Evolutionary conservation across 2,113 vertebrate species (phyloP).

Genomic region (Ellobius talpinus): DNA sequence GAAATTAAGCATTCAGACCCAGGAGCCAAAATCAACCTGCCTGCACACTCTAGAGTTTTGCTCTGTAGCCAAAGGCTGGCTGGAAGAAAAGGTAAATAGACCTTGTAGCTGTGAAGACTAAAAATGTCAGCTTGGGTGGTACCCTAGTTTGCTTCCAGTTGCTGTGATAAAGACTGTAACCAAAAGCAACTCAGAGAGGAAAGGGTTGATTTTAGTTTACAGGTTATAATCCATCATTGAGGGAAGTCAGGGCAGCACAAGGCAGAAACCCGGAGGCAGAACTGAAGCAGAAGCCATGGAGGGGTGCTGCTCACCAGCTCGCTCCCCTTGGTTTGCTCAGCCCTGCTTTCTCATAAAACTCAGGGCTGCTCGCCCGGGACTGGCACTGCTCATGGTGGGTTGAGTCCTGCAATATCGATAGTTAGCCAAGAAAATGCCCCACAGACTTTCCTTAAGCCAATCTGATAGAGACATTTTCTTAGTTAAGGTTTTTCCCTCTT

Average conservation of each 20-base stretch:
- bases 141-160: background rate
- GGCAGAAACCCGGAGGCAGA: background rate
- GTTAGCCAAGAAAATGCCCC: background rate
- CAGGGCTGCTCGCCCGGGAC: no score
- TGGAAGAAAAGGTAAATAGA: background rate
- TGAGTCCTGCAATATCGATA: background rate
- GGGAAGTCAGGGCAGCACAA: background rate
- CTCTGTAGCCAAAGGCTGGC: background rate
- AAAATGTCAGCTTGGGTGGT: background rate
- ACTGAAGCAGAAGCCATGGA: background rate
- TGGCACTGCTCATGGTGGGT: background rate
- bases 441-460: background rate
- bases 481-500: background rate
- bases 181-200: background rate
- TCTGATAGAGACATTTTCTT: background rate
- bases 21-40: background rate
- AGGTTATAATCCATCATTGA: background rate
- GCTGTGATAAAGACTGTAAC: background rate
- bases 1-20: background rate
- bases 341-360: background rate
- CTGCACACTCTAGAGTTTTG: background rate
- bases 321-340: background rate
- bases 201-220: background rate
- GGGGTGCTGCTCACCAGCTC: background rate
- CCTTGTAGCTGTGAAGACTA: background rate